phyloP scores from a whole-genome alignment of 2,888 invertebrate species.

The Schizaphis graminum region DNA sequence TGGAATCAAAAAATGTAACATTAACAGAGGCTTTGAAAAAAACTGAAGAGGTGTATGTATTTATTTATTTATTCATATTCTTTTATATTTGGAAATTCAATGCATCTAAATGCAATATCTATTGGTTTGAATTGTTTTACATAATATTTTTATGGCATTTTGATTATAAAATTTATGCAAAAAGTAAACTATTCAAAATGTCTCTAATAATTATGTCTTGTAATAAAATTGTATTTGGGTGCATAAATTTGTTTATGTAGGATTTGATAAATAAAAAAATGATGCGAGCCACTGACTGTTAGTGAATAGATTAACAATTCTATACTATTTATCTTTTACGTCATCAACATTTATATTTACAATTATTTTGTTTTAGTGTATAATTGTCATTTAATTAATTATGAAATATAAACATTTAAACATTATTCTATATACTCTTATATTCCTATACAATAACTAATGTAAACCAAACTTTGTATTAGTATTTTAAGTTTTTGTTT shows the following conservation, averaged over 20 bases:
- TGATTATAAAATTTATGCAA: constrained; percentile 19
- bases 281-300: constrained; percentile 48
- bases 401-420: constrained; percentile 22
- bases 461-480: constrained; percentile 35
- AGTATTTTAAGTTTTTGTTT: constrained; percentile 30
- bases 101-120: constrained; percentile 53
- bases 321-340: constrained; percentile 23
- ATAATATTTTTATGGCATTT: constrained; percentile 64
- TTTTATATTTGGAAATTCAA: constrained; percentile 61
- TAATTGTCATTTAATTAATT: constrained; percentile 13
- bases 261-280: constrained; percentile 52
- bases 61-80: constrained; percentile 71
- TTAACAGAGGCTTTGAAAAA: constrained; percentile 93
- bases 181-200: constrained; percentile 49
- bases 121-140: constrained; percentile 8
- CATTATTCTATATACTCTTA: constrained; percentile 8
- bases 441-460: constrained; percentile 15
- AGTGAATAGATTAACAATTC: neutral
- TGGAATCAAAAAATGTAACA: constrained; percentile 94
- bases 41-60: constrained; percentile 95
- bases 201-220: constrained; percentile 11
- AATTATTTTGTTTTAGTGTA: constrained; percentile 9
- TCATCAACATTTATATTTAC: constrained; percentile 35
- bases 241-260: constrained; percentile 23
- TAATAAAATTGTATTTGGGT: constrained; percentile 34